Evolutionary conservation across 1,140 invertebrate genomes (phyloP).

Genomic region (Vollenhovia emeryi): DNA sequence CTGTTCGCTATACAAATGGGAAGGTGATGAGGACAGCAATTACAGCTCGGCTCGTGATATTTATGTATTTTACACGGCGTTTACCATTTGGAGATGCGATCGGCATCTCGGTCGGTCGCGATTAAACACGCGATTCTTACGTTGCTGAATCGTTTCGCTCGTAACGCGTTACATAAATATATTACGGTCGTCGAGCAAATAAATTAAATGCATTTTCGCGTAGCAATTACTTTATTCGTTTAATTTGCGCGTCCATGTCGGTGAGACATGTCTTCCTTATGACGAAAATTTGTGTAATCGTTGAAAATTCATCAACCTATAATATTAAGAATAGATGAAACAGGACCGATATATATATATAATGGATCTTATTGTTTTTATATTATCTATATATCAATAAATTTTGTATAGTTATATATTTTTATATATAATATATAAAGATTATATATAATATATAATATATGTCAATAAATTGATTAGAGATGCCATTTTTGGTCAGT

Average conservation of each 20-base stretch:
- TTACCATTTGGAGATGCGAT: neutral
- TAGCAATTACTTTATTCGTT: neutral
- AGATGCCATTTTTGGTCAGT: no score
- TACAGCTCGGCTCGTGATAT: neutral
- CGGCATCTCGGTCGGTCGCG: neutral
- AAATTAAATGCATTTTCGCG: neutral
- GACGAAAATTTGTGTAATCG: neutral
- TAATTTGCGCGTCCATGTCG: neutral
- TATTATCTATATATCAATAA: no score
- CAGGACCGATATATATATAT: no score
- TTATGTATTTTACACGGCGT: neutral
- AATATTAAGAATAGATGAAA: no score
- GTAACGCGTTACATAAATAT: conserved; percentile 21
- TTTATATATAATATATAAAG: no score
- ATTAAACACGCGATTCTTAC: neutral
- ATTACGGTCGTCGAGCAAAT: neutral
- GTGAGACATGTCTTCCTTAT: neutral
- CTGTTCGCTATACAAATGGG: neutral
- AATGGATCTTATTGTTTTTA: no score
- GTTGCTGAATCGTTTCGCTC: neutral
- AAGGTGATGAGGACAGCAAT: neutral
- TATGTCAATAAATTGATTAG: no score
- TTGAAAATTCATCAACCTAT: neutral
- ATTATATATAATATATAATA: no score
- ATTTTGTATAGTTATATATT: no score